Evolutionary conservation across 2,113 vertebrate species (phyloP).

Genomic region (Nothoprocta pentlandii): DNA sequence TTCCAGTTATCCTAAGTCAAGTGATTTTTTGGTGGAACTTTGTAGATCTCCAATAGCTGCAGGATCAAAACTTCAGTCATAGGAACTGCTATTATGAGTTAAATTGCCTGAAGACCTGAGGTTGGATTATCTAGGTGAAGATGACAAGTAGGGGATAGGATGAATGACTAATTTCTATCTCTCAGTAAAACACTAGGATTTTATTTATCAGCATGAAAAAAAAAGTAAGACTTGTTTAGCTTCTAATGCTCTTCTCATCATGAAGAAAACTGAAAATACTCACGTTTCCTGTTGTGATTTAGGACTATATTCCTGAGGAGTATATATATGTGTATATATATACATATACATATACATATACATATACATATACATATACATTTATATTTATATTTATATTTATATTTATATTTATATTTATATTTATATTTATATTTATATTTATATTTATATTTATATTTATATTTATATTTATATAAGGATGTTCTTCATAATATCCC

Average conservation of each 20-base stretch:
- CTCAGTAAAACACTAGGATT: neutral
- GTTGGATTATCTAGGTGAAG: neutral
- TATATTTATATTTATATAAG: neutral
- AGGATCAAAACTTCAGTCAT: neutral
- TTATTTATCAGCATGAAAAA: neutral
- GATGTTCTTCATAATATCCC: slow-evolving; percentile 18
- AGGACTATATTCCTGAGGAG: neutral
- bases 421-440: no score
- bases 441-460: no score
- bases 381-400: no score
- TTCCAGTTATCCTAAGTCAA: neutral
- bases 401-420: no score
- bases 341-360: no score
- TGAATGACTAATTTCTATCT: neutral
- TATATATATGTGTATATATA: no score
- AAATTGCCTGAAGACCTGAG: neutral
- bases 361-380: no score
- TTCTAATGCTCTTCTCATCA: neutral
- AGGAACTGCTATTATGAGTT: neutral
- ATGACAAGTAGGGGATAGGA: neutral
- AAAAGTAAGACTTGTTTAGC: neutral
- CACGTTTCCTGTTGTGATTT: neutral
- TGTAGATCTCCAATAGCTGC: neutral
- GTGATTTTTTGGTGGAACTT: neutral
- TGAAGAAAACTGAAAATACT: neutral